phyloP scores from a whole-genome alignment of 1,140 invertebrate species.

The Zaprionus davidi region DNA sequence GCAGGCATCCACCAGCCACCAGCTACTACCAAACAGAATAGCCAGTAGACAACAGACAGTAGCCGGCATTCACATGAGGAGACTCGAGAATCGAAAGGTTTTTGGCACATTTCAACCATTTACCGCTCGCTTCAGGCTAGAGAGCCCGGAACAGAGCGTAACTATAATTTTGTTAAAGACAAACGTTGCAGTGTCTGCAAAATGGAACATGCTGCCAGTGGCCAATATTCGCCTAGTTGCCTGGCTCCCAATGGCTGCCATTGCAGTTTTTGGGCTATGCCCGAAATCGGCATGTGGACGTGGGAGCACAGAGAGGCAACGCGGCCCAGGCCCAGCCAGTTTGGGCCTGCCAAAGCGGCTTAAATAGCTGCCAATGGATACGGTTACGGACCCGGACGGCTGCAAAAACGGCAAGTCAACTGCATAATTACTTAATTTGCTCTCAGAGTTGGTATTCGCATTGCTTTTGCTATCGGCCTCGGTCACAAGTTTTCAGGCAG shows the following conservation, averaged over 20 bases:
- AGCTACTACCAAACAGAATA: conserved; percentile 6
- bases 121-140: conserved; percentile 28
- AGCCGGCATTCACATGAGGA: conserved; percentile 10
- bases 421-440: conserved; percentile 82
- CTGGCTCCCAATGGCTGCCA: conserved; percentile 46
- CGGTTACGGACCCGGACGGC: conserved; percentile 1
- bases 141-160: conserved; percentile 23
- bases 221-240: conserved; percentile 57
- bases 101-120: conserved; percentile 72
- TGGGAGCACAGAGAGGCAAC: conserved; percentile 30
- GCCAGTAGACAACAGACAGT: too few species aligned
- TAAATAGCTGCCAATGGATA: conserved; percentile 56
- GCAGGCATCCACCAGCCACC: conserved; percentile 51
- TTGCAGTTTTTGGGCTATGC: conserved; percentile 57
- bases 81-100: conserved; percentile 48
- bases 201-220: conserved; percentile 78
- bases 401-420: conserved; percentile 74
- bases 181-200: conserved; percentile 77
- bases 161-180: conserved; percentile 82
- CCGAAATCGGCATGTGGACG: conserved; percentile 60
- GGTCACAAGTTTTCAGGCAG: conserved; percentile 30
- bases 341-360: conserved; percentile 48
- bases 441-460: conserved; percentile 35
- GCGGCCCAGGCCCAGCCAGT: conserved; percentile 22
- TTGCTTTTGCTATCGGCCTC: conserved; percentile 36